A percentile compares a stretch with the other conserved stretches of the same genome.
Evolutionary conservation across 2,113 vertebrate genomes (phyloP).

Genomic region (Petrocephalus microphthalmus): DNA sequence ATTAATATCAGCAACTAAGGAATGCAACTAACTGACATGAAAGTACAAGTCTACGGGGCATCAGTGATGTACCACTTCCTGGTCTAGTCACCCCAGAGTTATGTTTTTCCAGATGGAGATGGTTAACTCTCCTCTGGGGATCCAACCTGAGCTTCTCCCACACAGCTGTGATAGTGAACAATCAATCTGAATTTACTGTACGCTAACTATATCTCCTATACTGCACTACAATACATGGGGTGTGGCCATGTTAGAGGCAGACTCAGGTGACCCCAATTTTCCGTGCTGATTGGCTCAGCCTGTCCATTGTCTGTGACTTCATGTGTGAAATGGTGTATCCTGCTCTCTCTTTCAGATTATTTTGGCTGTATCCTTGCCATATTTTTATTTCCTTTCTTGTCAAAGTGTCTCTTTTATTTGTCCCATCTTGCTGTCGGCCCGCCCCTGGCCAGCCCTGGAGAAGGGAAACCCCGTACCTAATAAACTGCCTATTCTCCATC

Average conservation of each 20-base stretch:
- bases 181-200: background rate
- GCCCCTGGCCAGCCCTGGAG: background rate
- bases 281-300: background rate
- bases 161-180: background rate
- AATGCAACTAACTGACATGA: background rate
- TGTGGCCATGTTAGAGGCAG: background rate
- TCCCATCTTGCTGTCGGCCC: background rate
- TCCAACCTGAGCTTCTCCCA: background rate
- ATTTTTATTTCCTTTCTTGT: background rate
- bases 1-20: background rate
- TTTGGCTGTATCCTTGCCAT: background rate
- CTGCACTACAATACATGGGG: background rate
- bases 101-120: background rate
- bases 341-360: background rate
- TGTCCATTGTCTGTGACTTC: background rate
- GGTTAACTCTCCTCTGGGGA: background rate
- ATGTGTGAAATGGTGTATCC: background rate
- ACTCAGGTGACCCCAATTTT: background rate
- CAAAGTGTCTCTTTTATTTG: background rate
- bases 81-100: background rate
- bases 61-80: background rate
- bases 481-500: background rate
- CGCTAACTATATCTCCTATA: background rate
- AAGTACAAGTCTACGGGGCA: background rate
- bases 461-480: background rate